A percentile compares a stretch with the other conserved stretches of the same genome.
These are phyloP conservation scores for Labrus mixtus DNA, from an alignment of 2,113 vertebrate genomes.

Conservation along the genomic window DNA sequence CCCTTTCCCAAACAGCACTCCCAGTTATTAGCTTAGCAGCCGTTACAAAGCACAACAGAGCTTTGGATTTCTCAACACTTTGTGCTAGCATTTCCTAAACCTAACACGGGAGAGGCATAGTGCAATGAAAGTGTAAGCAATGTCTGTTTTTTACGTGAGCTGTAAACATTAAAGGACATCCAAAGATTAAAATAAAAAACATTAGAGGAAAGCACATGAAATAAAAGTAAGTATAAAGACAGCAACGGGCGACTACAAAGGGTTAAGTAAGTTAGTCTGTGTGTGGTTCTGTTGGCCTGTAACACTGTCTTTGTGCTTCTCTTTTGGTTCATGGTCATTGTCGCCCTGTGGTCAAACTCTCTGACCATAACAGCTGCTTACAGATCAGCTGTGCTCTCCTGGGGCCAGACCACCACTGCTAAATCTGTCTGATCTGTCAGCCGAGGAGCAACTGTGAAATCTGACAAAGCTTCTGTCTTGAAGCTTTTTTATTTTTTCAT, in stretches of 20 bases:
- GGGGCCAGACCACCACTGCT: neutral
- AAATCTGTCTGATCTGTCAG: neutral
- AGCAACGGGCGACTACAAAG: neutral
- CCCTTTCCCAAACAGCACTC: neutral
- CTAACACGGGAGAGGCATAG: neutral
- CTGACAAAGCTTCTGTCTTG: constrained; percentile 8
- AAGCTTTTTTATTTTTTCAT: neutral
- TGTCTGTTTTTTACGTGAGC: neutral
- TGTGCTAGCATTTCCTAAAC: neutral
- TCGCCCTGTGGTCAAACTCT: constrained; percentile 7
- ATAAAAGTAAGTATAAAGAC: neutral
- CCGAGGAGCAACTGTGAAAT: constrained; percentile 11
- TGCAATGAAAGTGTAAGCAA: neutral
- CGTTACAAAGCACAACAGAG: neutral
- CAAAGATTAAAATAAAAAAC: too few species aligned
- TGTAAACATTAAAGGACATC: neutral
- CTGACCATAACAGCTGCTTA: constrained; percentile 31
- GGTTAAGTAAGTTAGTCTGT: constrained; percentile 10
- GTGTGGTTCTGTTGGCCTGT: neutral
- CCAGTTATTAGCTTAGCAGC: too few species aligned
- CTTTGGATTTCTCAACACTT: neutral
- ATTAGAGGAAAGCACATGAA: neutral
- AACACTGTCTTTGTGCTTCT: constrained; percentile 17
- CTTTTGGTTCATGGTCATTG: neutral
- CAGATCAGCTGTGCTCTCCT: constrained; percentile 40